phyloP scores from a whole-genome alignment of 2,888 invertebrate genomes.

The Tyria jacobaeae region DNA sequence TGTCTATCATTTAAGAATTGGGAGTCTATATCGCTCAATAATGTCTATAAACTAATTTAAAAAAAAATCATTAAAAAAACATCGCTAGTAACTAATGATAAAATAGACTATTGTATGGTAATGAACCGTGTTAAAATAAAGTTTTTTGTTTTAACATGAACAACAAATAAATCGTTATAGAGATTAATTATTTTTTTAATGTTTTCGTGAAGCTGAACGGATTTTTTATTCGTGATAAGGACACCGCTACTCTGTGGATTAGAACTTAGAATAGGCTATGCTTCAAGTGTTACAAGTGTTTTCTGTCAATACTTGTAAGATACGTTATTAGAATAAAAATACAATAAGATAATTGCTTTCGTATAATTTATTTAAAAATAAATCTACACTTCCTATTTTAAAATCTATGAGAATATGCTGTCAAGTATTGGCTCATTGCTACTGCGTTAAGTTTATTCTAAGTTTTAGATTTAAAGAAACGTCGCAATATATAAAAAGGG shows the following conservation, averaged over 20 bases:
- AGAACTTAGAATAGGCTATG: not conserved
- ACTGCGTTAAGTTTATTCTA: not conserved
- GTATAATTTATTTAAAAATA: too few species aligned
- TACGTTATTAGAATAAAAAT: too few species aligned
- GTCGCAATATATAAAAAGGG: too few species aligned
- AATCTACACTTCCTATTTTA: too few species aligned
- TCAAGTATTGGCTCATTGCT: not conserved
- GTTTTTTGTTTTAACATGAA: not conserved
- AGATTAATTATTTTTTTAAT: not conserved
- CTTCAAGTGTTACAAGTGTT: not conserved
- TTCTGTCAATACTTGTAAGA: not conserved
- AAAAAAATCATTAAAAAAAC: not conserved
- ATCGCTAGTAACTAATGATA: not conserved
- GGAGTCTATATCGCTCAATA: too few species aligned
- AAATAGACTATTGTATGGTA: not conserved
- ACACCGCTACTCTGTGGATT: not conserved
- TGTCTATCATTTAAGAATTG: too few species aligned
- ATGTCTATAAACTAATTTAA: too few species aligned
- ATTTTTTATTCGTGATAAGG: not conserved
- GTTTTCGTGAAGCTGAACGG: not conserved
- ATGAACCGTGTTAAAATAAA: not conserved
- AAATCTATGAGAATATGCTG: not conserved
- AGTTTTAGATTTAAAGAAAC: too few species aligned
- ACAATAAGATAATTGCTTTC: too few species aligned
- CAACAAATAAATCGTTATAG: not conserved